Percentiles rank a stretch among this genome's conserved stretches.
Conservation (phyloP, 23 tunicate genomes). For the Trididemnum clinides region DNA sequence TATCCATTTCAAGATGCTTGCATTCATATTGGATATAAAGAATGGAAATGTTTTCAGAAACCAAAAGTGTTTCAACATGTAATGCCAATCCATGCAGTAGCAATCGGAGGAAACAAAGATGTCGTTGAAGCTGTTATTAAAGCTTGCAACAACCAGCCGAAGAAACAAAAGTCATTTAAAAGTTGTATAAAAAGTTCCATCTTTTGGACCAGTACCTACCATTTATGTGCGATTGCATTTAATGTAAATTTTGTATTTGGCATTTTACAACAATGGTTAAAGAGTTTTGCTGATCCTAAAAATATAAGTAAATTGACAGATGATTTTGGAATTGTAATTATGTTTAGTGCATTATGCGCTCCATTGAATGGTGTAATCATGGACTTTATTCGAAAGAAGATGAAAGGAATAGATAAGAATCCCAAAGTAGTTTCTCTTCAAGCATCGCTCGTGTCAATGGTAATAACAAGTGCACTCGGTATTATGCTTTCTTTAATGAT, state of each 20-base stretch:
- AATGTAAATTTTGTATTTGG: constrained; percentile 24
- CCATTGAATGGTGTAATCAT: constrained; percentile 24
- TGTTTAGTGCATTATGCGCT: background rate
- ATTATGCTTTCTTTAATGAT: background rate
- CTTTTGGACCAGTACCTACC: constrained; percentile 44
- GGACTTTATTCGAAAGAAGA: background rate
- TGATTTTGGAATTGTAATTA: constrained; percentile 1
- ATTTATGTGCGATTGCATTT: background rate
- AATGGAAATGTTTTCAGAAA: constrained; percentile 12
- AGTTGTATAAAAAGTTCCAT: background rate
- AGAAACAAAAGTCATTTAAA: background rate
- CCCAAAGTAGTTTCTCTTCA: background rate
- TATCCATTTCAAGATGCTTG: constrained; percentile 17
- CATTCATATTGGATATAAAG: background rate
- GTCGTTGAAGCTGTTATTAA: background rate
- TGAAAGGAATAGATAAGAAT: background rate
- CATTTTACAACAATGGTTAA: constrained; percentile 23
- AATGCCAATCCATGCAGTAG: background rate
- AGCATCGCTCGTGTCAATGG: constrained; percentile 12
- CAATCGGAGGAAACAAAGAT: background rate
- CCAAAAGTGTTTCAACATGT: background rate
- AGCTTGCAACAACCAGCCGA: background rate
- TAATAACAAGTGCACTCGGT: background rate
- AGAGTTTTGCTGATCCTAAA: background rate
- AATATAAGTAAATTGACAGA: constrained; percentile 3